Conservation (phyloP, 1,140 invertebrate species). For the Sitobion miscanthi region DNA sequence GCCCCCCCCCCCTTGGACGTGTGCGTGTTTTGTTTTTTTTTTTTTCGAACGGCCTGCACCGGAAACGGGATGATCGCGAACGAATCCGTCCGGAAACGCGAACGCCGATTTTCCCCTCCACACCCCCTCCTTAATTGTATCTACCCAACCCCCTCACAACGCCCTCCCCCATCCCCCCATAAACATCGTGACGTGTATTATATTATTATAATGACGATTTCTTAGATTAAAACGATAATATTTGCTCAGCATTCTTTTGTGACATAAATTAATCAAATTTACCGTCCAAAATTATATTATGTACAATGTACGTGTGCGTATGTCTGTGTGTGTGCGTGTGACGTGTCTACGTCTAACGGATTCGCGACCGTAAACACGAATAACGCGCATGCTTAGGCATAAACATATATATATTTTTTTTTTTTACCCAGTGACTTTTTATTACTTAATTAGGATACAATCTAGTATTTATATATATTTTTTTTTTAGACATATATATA, state of each 20-base stretch:
- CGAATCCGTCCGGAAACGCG: too few species aligned
- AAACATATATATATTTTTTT: neutral
- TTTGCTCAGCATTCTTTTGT: constrained; percentile 52
- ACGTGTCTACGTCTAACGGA: neutral
- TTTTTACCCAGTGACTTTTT: constrained; percentile 51
- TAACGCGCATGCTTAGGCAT: neutral
- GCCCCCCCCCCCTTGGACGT: neutral
- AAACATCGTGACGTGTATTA: neutral
- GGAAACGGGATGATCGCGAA: too few species aligned
- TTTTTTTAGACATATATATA: constrained; percentile 18
- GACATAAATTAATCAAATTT: constrained; percentile 48
- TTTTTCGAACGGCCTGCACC: too few species aligned
- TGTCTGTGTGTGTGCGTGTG: neutral
- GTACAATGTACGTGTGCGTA: constrained; percentile 11
- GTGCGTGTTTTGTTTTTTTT: too few species aligned
- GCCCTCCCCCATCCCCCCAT: too few species aligned
- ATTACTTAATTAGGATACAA: constrained; percentile 54
- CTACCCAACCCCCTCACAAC: neutral
- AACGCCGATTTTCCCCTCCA: too few species aligned
- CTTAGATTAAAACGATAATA: neutral
- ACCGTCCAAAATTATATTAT: constrained; percentile 53
- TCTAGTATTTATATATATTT: constrained; percentile 46
- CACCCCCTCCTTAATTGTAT: neutral
- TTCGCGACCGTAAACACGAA: neutral
- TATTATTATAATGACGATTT: neutral